These are phyloP conservation scores for Polydrusus cervinus DNA, from an alignment of 2,888 invertebrate species.

Conservation along the genomic window DNA sequence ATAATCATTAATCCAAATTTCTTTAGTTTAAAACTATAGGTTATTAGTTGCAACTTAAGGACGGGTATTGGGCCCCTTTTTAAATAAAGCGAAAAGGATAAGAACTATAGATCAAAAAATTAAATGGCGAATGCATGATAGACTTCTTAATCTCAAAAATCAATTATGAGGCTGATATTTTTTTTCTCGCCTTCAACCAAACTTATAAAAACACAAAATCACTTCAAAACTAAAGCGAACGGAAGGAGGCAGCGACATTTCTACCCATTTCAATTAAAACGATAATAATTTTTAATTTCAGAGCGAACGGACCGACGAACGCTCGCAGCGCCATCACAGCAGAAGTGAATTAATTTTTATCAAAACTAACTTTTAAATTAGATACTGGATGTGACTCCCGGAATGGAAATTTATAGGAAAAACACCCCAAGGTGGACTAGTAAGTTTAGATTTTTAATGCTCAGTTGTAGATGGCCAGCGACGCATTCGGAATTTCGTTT, in stretches of 20 bases:
- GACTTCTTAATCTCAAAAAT: too few species aligned
- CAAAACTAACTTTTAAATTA: conserved; percentile 67
- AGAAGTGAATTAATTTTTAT: conserved; percentile 48
- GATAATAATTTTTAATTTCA: conserved; percentile 40
- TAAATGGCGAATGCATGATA: too few species aligned
- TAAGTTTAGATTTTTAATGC: conserved; percentile 29
- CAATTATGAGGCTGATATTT: too few species aligned
- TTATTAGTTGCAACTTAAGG: too few species aligned
- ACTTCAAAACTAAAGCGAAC: conserved; percentile 24
- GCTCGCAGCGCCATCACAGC: conserved; percentile 51
- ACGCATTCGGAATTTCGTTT: too few species aligned
- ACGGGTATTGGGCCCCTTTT: too few species aligned
- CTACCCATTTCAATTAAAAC: conserved; percentile 43
- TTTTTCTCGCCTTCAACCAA: not conserved
- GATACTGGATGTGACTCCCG: conserved; percentile 65
- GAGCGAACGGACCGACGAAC: conserved; percentile 49
- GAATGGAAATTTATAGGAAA: conserved; percentile 55
- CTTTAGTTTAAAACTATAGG: too few species aligned
- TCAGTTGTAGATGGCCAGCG: too few species aligned
- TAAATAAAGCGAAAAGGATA: too few species aligned
- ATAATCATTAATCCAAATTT: too few species aligned
- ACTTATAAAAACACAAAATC: conserved; percentile 1
- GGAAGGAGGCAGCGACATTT: conserved; percentile 51
- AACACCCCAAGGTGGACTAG: conserved; percentile 52
- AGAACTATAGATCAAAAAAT: too few species aligned